phyloP scores from a whole-genome alignment of 2,113 vertebrate species.

The Hydrochoerus hydrochaeris region DNA sequence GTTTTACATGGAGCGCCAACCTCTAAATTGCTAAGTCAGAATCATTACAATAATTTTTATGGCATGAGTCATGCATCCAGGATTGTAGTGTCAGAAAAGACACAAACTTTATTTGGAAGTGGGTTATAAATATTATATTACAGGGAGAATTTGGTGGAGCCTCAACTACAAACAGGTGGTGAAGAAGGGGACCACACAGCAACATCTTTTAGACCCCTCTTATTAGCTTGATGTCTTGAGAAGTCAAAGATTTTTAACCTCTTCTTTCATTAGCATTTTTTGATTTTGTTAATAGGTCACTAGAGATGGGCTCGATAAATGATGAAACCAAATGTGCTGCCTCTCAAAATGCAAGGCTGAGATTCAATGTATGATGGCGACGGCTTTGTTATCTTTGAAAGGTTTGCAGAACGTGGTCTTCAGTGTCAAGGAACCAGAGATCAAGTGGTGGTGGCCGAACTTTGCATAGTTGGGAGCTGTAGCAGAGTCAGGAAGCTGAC shows the following conservation, averaged over 20 bases:
- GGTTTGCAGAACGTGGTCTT: neutral
- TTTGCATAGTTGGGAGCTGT: neutral
- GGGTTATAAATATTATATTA: slow-evolving; percentile 36
- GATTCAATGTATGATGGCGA: neutral
- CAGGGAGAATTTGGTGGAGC: slow-evolving; percentile 20
- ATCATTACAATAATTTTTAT: slow-evolving; percentile 20
- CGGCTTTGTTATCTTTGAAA: slow-evolving; percentile 40
- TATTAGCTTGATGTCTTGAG: slow-evolving; percentile 55
- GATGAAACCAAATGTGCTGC: neutral
- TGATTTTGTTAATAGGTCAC: slow-evolving; percentile 57
- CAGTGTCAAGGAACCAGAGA: slow-evolving; percentile 12
- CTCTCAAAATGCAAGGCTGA: slow-evolving; percentile 29
- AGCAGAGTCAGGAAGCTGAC: neutral
- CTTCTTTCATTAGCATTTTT: slow-evolving; percentile 63
- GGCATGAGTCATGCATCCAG: slow-evolving; percentile 12
- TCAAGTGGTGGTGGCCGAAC: slow-evolving; percentile 3
- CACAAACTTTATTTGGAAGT: neutral
- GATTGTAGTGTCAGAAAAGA: slow-evolving; percentile 27
- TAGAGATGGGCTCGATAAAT: neutral
- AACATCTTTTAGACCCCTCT: neutral
- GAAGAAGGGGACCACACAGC: neutral
- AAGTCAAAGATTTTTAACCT: slow-evolving; percentile 61
- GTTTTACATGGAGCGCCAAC: slow-evolving; percentile 9
- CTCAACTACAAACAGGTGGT: slow-evolving; percentile 23
- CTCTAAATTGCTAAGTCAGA: slow-evolving; percentile 52